A percentile compares a stretch with the other conserved stretches of the same genome.
These are phyloP conservation scores for Zelleria hepariella DNA, from an alignment of 2,888 invertebrate species.

Conservation along the genomic window DNA sequence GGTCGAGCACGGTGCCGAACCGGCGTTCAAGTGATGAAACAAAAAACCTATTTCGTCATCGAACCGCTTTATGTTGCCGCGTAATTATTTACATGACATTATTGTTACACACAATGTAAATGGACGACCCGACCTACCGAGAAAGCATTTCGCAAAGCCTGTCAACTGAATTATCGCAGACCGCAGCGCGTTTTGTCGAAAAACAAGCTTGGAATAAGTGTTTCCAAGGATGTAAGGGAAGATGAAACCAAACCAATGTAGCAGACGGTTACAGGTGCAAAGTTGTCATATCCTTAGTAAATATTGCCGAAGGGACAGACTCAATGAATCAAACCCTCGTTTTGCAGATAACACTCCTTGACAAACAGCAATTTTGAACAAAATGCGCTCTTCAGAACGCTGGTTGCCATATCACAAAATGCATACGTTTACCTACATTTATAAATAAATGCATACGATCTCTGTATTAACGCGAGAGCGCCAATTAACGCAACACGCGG, in stretches of 20 bases:
- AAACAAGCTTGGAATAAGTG: background rate
- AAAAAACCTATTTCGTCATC: constrained; percentile 62
- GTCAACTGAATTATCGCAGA: background rate
- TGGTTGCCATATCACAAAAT: background rate
- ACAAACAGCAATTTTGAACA: too few species aligned
- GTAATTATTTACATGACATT: constrained; percentile 65
- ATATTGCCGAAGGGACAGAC: too few species aligned
- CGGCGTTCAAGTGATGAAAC: constrained; percentile 58
- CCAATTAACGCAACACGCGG: constrained; percentile 46
- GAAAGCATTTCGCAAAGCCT: background rate
- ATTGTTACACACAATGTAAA: constrained; percentile 26
- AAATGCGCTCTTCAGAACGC: too few species aligned
- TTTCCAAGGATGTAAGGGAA: background rate
- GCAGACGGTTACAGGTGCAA: too few species aligned
- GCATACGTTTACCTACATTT: background rate
- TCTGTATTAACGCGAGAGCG: constrained; percentile 10
- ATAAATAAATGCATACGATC: background rate
- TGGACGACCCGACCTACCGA: background rate
- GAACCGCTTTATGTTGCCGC: constrained; percentile 57
- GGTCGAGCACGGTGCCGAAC: constrained; percentile 59
- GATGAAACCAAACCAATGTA: background rate
- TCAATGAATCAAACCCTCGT: too few species aligned
- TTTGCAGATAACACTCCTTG: too few species aligned
- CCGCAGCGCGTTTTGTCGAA: background rate
- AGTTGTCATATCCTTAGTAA: too few species aligned